phyloP scores from a whole-genome alignment of 2,797 vertebrate genomes.

The Odontamblyopus lacepedii region DNA sequence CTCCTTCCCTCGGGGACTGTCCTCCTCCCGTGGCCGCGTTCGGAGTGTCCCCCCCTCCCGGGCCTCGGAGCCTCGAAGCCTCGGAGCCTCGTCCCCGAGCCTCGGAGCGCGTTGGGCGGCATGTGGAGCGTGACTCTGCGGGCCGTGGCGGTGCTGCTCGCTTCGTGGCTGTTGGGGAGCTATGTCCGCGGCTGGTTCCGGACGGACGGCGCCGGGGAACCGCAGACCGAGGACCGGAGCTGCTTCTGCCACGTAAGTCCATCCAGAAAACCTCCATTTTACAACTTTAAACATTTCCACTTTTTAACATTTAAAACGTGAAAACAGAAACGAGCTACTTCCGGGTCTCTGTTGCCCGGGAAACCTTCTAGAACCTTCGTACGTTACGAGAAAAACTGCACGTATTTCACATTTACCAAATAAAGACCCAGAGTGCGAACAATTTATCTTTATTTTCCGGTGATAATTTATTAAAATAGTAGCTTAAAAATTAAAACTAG shows the following conservation, averaged over 20 bases:
- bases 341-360: neutral
- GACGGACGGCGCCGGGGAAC: constrained; percentile 40
- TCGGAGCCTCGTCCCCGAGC: neutral
- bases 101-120: constrained; percentile 9
- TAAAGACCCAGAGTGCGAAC: neutral
- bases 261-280: neutral
- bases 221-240: constrained; percentile 71
- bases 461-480: neutral
- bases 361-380: constrained; percentile 71
- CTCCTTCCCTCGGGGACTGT: neutral
- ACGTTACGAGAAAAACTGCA: constrained; percentile 38
- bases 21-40: neutral
- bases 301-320: neutral
- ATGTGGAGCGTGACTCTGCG: constrained; percentile 65
- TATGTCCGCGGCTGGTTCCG: constrained; percentile 71
- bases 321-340: neutral
- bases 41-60: neutral
- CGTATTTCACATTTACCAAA: neutral
- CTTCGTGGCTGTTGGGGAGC: constrained; percentile 58
- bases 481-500: too few species aligned
- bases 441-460: neutral
- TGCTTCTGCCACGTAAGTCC: constrained; percentile 79
- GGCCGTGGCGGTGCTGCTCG: constrained; percentile 42
- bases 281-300: neutral
- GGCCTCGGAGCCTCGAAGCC: neutral